phyloP scores from a whole-genome alignment of 2,113 vertebrate genomes.

The Lates calcarifer region DNA sequence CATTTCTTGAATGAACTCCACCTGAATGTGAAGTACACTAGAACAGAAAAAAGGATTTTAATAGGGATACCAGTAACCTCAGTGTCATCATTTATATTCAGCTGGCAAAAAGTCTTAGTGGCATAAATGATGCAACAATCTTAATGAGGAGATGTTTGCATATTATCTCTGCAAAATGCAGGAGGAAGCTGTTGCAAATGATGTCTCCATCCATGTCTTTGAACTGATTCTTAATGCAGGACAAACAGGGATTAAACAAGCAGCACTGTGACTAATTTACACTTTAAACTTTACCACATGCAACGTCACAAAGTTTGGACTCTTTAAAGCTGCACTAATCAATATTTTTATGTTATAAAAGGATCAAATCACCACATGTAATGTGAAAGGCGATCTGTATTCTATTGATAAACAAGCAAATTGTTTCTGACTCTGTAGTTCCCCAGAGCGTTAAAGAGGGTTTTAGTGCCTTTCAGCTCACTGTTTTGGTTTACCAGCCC shows the following conservation, averaged over 20 bases:
- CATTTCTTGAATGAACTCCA: neutral
- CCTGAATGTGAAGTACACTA: neutral
- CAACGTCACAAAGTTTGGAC: neutral
- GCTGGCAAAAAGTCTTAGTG: neutral
- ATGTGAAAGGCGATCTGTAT: neutral
- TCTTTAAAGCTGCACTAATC: neutral
- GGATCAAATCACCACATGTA: neutral
- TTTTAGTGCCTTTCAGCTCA: neutral
- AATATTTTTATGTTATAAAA: neutral
- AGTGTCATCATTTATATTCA: conserved; percentile 23
- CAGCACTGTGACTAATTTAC: neutral
- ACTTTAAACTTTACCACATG: neutral
- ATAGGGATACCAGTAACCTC: neutral
- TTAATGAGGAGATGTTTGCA: conserved; percentile 18
- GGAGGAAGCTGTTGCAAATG: neutral
- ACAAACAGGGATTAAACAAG: neutral
- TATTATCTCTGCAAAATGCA: conserved; percentile 17
- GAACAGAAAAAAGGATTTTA: neutral
- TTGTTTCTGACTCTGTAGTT: too few species aligned
- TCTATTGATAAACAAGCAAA: too few species aligned
- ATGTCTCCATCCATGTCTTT: neutral
- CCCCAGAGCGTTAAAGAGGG: neutral
- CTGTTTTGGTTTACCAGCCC: neutral
- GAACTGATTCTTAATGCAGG: neutral
- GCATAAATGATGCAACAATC: conserved; percentile 32